Evolutionary conservation across 2,113 vertebrate genomes (phyloP).

Genomic region (Hydropotes inermis): DNA sequence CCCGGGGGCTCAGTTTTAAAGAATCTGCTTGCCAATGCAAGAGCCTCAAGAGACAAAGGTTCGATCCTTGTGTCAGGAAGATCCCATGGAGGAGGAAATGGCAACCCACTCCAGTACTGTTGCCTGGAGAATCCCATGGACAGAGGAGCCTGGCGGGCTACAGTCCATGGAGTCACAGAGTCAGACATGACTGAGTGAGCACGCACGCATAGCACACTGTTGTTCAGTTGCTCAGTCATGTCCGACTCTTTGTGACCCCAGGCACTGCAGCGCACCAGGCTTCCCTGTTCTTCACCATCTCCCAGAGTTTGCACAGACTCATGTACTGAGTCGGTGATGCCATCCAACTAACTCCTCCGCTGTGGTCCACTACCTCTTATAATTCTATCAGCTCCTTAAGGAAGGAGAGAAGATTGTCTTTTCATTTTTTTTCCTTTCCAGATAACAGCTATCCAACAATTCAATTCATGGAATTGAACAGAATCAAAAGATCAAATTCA

Average conservation of each 20-base stretch:
- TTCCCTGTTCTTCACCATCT: background rate
- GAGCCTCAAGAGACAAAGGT: background rate
- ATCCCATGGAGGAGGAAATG: background rate
- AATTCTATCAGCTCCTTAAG: background rate
- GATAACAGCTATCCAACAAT: background rate
- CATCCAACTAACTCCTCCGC: background rate
- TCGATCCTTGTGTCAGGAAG: background rate
- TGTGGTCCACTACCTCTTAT: background rate
- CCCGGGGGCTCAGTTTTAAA: background rate
- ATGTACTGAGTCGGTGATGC: background rate
- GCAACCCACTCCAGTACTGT: background rate
- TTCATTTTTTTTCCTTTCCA: background rate
- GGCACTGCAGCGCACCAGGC: background rate
- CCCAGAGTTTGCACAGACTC: background rate
- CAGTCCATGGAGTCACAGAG: background rate
- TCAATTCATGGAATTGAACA: background rate
- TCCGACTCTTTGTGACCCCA: rapidly evolving
- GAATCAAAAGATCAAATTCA: background rate
- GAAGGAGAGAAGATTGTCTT: background rate
- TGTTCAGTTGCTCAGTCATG: background rate
- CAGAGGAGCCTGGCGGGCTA: background rate
- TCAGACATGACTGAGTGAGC: background rate
- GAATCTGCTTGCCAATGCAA: background rate
- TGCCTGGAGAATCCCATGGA: background rate
- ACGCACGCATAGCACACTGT: background rate